Evolutionary conservation across 2,797 vertebrate species (phyloP).

Genomic region (Morelia viridis): DNA sequence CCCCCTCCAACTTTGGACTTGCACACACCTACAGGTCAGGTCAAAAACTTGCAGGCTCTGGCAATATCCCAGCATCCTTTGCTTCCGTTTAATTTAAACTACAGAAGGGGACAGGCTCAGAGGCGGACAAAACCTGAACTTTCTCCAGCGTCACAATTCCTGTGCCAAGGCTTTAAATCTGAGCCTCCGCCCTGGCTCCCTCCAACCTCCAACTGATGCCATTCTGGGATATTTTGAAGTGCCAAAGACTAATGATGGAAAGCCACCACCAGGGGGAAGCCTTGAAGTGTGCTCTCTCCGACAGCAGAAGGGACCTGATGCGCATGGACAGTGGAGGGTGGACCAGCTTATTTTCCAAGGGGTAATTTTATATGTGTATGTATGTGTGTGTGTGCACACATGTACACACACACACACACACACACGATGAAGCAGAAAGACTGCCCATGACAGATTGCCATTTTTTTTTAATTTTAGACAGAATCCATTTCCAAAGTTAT

Average conservation of each 20-base stretch:
- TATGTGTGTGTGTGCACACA: no score
- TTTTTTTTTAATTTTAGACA: not conserved
- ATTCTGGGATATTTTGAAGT: constrained; percentile 14
- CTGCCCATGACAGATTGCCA: not conserved
- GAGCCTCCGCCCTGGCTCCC: not conserved
- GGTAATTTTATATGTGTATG: not conserved
- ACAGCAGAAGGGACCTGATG: not conserved
- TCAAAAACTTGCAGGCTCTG: not conserved
- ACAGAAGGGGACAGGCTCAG: not conserved
- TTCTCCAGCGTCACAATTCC: not conserved
- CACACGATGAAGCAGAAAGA: not conserved
- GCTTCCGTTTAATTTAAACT: not conserved
- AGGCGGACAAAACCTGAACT: not conserved
- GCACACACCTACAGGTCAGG: accelerated
- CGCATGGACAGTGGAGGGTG: not conserved
- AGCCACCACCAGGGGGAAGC: not conserved
- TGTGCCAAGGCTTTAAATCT: constrained; percentile 5
- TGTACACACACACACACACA: not conserved
- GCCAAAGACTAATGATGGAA: constrained; percentile 12
- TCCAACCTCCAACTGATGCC: not conserved
- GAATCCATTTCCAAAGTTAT: not conserved
- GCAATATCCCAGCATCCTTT: not conserved
- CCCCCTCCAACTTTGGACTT: not conserved
- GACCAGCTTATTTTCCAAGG: not conserved
- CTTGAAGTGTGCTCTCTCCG: not conserved